Conservation (phyloP, 2,888 invertebrate species). For the Clanis bilineata region DNA sequence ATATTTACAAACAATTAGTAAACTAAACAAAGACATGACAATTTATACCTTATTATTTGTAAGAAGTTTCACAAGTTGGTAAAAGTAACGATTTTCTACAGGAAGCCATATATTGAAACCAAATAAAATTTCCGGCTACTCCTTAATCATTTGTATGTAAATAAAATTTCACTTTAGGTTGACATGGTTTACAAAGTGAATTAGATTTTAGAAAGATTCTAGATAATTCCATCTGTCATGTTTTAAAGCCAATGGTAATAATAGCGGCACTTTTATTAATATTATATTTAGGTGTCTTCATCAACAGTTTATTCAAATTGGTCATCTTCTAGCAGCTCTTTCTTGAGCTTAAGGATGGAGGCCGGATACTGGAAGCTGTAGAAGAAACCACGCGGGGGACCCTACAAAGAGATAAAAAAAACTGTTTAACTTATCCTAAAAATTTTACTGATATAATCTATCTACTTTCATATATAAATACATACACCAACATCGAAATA, state of each 20-base stretch:
- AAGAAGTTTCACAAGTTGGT: too few species aligned
- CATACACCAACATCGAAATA: too few species aligned
- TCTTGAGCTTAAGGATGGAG: constrained; percentile 70
- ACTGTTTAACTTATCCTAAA: neutral
- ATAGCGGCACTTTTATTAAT: constrained; percentile 26
- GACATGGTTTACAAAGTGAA: neutral
- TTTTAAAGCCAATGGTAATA: constrained; percentile 22
- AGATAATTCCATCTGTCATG: neutral
- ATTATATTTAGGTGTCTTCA: neutral
- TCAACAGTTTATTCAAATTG: constrained; percentile 44
- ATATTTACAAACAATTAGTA: neutral
- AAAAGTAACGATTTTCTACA: too few species aligned
- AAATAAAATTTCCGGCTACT: neutral
- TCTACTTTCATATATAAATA: too few species aligned
- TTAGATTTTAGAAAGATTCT: neutral
- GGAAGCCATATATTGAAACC: neutral
- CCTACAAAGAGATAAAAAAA: constrained; percentile 50
- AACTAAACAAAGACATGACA: neutral
- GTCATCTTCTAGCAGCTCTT: constrained; percentile 36
- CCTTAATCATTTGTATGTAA: neutral
- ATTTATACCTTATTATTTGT: too few species aligned
- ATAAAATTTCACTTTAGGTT: neutral
- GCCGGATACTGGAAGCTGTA: constrained; percentile 87
- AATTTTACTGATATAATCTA: neutral
- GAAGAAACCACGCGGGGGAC: constrained; percentile 87